These are phyloP conservation scores for Philaethria dido DNA, from an alignment of 2,888 invertebrate species.

Conservation along the genomic window DNA sequence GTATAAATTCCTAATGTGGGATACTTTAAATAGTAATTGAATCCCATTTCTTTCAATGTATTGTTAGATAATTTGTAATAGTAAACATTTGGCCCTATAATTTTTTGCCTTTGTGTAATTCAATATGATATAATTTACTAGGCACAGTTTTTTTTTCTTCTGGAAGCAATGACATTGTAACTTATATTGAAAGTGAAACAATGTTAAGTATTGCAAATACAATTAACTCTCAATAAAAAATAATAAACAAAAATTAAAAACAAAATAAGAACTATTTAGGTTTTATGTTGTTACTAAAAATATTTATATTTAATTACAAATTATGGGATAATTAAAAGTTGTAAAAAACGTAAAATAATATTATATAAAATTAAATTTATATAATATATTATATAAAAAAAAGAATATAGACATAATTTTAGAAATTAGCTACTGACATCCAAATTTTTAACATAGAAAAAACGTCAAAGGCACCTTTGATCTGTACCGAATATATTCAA, in stretches of 20 bases:
- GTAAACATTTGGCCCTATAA: constrained; percentile 70
- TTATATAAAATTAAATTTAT: not conserved
- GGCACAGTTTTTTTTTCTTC: not conserved
- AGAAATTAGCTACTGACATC: constrained; percentile 32
- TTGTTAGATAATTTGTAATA: constrained; percentile 77
- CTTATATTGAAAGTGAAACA: not conserved
- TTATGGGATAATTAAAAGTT: too few species aligned
- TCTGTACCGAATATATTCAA: constrained; percentile 54
- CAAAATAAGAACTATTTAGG: too few species aligned
- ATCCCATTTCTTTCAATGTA: constrained; percentile 55
- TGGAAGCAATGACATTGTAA: not conserved
- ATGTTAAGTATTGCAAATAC: not conserved
- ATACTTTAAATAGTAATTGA: constrained; percentile 59
- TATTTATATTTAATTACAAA: too few species aligned
- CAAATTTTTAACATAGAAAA: constrained; percentile 37
- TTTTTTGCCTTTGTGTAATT: constrained; percentile 51
- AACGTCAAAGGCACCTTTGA: constrained; percentile 53
- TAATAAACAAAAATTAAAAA: too few species aligned
- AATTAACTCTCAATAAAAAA: too few species aligned
- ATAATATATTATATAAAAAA: not conserved
- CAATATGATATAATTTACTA: constrained; percentile 34
- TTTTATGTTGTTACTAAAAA: too few species aligned
- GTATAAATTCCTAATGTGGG: constrained; percentile 47
- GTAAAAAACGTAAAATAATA: not conserved
- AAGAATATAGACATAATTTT: not conserved